A percentile compares a stretch with the other conserved stretches of the same genome.
These are phyloP conservation scores for Leistus spinibarbis DNA, from an alignment of 2,888 invertebrate species.

Conservation along the genomic window DNA sequence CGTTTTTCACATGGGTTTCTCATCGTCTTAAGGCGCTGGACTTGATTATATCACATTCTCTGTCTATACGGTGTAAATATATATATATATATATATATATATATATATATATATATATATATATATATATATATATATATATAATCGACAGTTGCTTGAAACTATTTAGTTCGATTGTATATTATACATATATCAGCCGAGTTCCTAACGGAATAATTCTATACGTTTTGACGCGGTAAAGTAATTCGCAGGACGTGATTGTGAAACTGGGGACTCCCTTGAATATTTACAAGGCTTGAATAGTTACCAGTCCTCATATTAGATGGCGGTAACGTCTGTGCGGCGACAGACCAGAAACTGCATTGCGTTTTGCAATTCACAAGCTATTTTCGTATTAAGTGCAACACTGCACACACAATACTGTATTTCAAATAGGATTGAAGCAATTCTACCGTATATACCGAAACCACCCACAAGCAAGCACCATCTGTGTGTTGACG, in stretches of 20 bases:
- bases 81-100: no score
- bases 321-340: not conserved
- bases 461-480: not conserved
- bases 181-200: not conserved
- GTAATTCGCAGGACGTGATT: not conserved
- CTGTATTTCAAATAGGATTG: constrained; percentile 3
- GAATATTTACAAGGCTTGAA: constrained; percentile 7
- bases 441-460: not conserved
- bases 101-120: no score
- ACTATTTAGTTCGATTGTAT: no score
- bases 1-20: no score
- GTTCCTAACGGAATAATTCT: not conserved
- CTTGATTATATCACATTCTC: no score
- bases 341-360: not conserved
- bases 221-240: not conserved
- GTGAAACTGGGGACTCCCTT: not conserved
- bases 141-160: no score
- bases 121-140: no score
- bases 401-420: constrained; percentile 3
- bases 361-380: constrained; percentile 8
- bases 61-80: no score
- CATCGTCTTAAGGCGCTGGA: no score
- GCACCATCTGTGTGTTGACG: not conserved
- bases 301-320: not conserved
- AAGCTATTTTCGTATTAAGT: constrained; percentile 11